phyloP scores from a whole-genome alignment of 1,140 invertebrate genomes.

The Metaphire vulgaris region DNA sequence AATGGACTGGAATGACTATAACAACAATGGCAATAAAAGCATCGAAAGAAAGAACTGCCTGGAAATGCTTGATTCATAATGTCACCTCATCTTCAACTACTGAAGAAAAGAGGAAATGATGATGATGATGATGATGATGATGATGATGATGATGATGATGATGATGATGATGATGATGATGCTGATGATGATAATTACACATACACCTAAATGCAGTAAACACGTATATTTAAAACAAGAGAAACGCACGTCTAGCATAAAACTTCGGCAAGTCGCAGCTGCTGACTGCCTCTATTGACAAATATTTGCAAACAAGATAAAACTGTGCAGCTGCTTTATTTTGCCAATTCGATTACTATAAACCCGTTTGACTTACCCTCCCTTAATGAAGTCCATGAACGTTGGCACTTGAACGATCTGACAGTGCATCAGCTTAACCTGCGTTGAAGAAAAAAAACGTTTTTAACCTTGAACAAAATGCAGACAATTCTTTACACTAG shows the following conservation, averaged over 20 bases:
- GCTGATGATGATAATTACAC: not conserved
- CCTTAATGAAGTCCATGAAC: slow-evolving; percentile 60
- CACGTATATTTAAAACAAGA: no score
- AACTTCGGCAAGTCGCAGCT: no score
- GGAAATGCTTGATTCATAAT: not conserved
- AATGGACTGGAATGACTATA: not conserved
- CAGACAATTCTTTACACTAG: no score
- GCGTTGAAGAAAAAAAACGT: not conserved
- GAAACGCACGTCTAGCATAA: no score
- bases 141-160: not conserved
- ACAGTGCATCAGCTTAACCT: slow-evolving; percentile 14
- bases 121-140: slow-evolving; percentile 9
- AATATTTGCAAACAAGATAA: not conserved
- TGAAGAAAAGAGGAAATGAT: no score
- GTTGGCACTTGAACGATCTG: slow-evolving; percentile 43
- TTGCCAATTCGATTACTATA: no score
- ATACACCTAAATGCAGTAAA: no score
- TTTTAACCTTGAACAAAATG: no score
- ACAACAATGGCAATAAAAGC: no score
- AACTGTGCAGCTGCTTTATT: not conserved
- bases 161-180: slow-evolving; percentile 11
- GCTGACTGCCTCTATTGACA: no score
- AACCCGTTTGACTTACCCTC: slow-evolving; percentile 56
- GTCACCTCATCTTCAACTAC: no score
- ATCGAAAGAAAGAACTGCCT: no score